These are phyloP conservation scores for Sebastes cheni DNA, from an alignment of 2,797 vertebrate species.

Conservation along the genomic window DNA sequence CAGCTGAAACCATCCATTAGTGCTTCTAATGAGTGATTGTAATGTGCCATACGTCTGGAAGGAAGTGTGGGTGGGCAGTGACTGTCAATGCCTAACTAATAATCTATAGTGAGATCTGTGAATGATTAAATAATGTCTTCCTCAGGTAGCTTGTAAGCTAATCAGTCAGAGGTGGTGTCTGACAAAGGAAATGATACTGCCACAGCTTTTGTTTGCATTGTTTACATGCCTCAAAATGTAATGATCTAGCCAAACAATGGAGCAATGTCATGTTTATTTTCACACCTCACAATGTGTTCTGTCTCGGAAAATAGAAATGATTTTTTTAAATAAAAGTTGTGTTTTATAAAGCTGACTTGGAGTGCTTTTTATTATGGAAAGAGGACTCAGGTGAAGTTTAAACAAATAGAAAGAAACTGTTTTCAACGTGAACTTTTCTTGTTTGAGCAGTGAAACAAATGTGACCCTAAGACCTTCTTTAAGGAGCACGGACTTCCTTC, in stretches of 20 bases:
- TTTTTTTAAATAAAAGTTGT: slow-evolving; percentile 50
- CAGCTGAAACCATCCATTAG: slow-evolving; percentile 44
- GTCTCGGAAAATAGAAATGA: not conserved
- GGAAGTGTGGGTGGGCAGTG: slow-evolving; percentile 42
- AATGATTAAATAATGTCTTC: slow-evolving; percentile 70
- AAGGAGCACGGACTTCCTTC: slow-evolving; percentile 41
- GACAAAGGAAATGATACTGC: slow-evolving; percentile 68
- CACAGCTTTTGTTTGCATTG: slow-evolving; percentile 60
- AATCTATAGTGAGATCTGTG: slow-evolving; percentile 59
- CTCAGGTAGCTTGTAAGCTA: slow-evolving; percentile 68
- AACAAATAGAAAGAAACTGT: slow-evolving; percentile 33
- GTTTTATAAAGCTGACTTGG: not conserved
- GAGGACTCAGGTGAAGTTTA: not conserved
- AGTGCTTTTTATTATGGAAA: not conserved
- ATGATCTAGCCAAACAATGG: slow-evolving; percentile 10
- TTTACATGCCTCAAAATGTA: slow-evolving; percentile 56
- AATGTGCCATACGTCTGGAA: not conserved
- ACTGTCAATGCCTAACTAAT: slow-evolving; percentile 58
- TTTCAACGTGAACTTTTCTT: slow-evolving; percentile 22
- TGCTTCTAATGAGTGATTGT: not conserved
- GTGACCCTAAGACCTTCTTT: slow-evolving; percentile 59
- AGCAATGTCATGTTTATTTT: slow-evolving; percentile 26
- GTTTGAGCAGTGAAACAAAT: slow-evolving; percentile 62
- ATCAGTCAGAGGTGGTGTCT: slow-evolving; percentile 54
- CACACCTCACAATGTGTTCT: slow-evolving; percentile 2